These are phyloP conservation scores for Octonoba sinensis DNA, from an alignment of 2,888 invertebrate species.

Conservation along the genomic window DNA sequence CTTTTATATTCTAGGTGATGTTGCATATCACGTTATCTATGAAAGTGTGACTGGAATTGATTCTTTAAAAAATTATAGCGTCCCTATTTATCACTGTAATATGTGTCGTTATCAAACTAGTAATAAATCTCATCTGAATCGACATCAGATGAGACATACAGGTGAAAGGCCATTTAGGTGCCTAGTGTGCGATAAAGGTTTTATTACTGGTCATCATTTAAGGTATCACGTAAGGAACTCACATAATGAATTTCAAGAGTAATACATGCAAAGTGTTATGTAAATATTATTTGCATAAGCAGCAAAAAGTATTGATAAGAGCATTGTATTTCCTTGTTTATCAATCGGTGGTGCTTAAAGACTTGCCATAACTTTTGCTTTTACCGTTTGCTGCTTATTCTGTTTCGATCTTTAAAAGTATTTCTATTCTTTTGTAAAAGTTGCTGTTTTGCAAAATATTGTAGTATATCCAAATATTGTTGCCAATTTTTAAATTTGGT, in stretches of 20 bases:
- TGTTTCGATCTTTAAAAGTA: no score
- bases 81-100: constrained; percentile 13
- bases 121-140: constrained; percentile 35
- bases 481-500: no score
- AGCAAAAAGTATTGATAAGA: background rate
- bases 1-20: no score
- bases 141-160: constrained; percentile 52
- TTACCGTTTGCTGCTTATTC: no score
- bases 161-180: constrained; percentile 49
- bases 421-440: no score
- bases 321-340: background rate
- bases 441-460: no score
- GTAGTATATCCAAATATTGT: no score
- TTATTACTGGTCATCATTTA: constrained; percentile 46
- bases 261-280: background rate
- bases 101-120: constrained; percentile 32
- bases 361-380: no score
- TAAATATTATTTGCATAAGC: background rate
- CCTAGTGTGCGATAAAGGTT: constrained; percentile 28
- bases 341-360: no score
- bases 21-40: no score
- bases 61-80: no score
- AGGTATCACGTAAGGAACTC: constrained; percentile 31
- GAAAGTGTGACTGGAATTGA: no score
- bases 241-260: background rate